These are phyloP conservation scores for Oscheius sp. DNA, from an alignment of 1,140 invertebrate genomes.

Conservation along the genomic window DNA sequence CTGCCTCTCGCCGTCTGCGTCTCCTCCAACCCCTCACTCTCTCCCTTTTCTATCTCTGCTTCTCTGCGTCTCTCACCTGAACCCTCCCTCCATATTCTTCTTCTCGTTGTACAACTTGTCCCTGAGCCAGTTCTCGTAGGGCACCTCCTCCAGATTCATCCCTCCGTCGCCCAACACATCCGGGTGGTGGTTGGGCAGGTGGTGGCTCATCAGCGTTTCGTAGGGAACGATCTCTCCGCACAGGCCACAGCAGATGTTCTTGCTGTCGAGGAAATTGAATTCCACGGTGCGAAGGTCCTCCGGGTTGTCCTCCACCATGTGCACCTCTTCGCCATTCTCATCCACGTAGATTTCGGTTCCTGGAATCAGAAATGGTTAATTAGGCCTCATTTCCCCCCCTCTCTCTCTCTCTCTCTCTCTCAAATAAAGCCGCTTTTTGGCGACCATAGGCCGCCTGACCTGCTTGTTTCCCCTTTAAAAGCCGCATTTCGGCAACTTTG, in stretches of 20 bases:
- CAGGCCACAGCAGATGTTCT: conserved; percentile 50
- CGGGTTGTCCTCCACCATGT: conserved; percentile 22
- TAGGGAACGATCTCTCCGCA: conserved; percentile 59
- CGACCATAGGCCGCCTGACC: no score
- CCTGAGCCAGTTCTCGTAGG: conserved; percentile 51
- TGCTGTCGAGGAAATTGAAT: conserved; percentile 50
- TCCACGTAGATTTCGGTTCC: conserved; percentile 29
- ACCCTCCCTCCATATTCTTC: conserved; percentile 46
- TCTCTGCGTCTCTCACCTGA: conserved; percentile 15
- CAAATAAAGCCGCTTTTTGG: no score
- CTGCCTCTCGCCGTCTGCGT: no score
- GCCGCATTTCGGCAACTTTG: no score
- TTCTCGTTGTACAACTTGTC: conserved; percentile 33
- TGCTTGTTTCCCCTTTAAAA: no score
- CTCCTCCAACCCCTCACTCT: no score
- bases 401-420: no score
- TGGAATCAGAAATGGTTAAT: conserved; percentile 12
- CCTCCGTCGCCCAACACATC: conserved; percentile 43
- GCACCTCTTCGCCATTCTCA: conserved; percentile 21
- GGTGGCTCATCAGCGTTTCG: conserved; percentile 51
- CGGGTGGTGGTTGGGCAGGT: conserved; percentile 54
- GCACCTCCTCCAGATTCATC: conserved; percentile 55
- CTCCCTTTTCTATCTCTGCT: no score
- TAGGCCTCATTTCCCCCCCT: not conserved
- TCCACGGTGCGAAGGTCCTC: conserved; percentile 38